Evolutionary conservation across 2,113 vertebrate genomes (phyloP), one percentile per base, ranked within the genome.

Genomic region (Ranitomeya imitator): DNA sequence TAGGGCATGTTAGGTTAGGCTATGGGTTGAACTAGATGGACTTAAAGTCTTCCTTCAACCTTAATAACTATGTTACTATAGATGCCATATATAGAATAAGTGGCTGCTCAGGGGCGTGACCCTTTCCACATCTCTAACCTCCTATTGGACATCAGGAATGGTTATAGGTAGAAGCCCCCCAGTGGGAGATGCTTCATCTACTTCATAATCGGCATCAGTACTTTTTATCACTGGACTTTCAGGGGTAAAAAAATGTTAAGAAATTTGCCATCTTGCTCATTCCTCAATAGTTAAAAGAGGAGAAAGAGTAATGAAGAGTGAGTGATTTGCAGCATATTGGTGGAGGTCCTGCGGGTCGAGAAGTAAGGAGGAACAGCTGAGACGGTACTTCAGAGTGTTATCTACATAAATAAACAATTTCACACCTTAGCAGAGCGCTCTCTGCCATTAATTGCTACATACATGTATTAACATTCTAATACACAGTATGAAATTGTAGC

Each of bases 351-450:
- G 26, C 11, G 61, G 79, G 86, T 73, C 79, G 11, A 15, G 57
- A 73, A 82, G 65, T 82, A 45, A 10, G 63, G 37, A 81, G 52
- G 52, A 88, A 54, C 87, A 84, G 73, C 69, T 88, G 87, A 83
- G 80, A 77, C 80, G 16, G 86, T 63, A 77, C 57, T 83, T 81
- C 12, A 13, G 77, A 57, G 84, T 31, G 57, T 86, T 78, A 16
- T 26, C 60, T 80, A 80, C 79, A 74, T 63, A 83, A 88, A 88
- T 88, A 88, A 83, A 83, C 67, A 60, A 88, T 88, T 88, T 88
- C 80, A 84, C 87, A 88, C 87, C 57, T 77, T 88, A 31, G 13
- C 59, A 9, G 87, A 52, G 80, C 18, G 12, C 60, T 55, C 81
- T 15, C 71, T 13, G 6, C 63, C 61, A 65, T 77, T 88, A 84